Base-by-base conservation (phyloP, 2,888 invertebrate species). In the Caradrina clavipalpis region DNA sequence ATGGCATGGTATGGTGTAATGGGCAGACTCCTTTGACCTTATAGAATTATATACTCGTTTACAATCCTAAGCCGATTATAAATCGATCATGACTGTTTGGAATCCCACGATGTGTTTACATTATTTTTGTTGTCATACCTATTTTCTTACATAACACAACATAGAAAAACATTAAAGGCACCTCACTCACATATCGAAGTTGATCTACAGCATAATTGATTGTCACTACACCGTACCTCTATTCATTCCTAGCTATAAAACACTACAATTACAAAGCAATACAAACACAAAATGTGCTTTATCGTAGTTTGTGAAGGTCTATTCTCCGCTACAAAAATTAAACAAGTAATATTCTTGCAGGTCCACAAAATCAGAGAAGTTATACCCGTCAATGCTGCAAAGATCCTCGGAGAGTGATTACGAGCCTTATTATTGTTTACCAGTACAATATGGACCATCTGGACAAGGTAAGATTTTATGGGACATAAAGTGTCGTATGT, bases 351-450 rank as follows among this genome's bases (percentile, higher is more conserved):
- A 26, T 68, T 45, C 64, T 93, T 93, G 11, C 97, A 98, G 98
- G 94, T 99, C 99, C 53, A 99, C 99, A 21, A 99, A 99, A 95
- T 99, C 99, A 13, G 99, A 99, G 93, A 99, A 99, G 95, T 96
- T 99, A 91, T 99, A 99, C 92, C 98, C 98, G 47, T 98, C 98
- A 75, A 98, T 98, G 98, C 94, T 98, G 87, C 98, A 97, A 85
- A 96, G 98, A 76, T 98, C 97, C 88, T 97, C 97, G 83, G 97
- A 98, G 86, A 98, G 98, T 73, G 98, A 98, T 91, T 97, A 98
- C 79, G 98, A 98, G 89, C 98, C 98, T 0, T 98, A 98, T 92
- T 98, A 98, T 91, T 98, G 98, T 91, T 96, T 98, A 81, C 98
- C 98, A 0, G 97, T 98, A 75, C 96, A 96, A 73, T 96, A 96